phyloP scores from a whole-genome alignment of 2,797 vertebrate species.

The Bovichtus diacanthus region DNA sequence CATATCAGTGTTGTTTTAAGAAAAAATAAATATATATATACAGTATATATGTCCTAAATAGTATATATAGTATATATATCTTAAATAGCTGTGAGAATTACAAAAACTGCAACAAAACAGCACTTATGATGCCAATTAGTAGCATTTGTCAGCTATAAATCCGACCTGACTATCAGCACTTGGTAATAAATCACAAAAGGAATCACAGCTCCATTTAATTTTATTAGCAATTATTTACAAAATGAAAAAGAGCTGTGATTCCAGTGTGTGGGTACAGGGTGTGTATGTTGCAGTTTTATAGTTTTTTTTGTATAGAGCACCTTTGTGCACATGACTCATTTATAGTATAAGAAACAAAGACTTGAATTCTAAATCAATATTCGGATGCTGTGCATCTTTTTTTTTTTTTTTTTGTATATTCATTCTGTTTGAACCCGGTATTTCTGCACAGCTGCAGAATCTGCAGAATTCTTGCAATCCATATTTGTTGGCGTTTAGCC shows the following conservation, averaged over 20 bases:
- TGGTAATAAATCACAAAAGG: not conserved
- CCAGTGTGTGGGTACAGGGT: too few relatives aligned
- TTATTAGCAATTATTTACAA: not conserved
- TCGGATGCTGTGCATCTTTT: too few relatives aligned
- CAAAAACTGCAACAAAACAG: not conserved
- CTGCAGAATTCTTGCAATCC: too few relatives aligned
- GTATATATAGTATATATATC: not conserved
- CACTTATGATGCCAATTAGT: not conserved
- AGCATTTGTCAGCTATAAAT: conserved; percentile 2
- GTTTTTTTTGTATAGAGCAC: not conserved
- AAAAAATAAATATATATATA: not conserved
- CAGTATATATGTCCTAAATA: not conserved
- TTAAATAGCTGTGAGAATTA: not conserved
- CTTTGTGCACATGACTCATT: not conserved
- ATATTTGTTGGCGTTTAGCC: too few relatives aligned
- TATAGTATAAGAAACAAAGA: not conserved
- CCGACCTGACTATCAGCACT: not conserved
- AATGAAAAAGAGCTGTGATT: not conserved
- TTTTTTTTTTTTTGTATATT: too few relatives aligned
- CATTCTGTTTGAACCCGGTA: too few relatives aligned
- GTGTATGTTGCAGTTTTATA: not conserved
- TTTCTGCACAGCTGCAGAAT: too few relatives aligned
- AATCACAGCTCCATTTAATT: not conserved
- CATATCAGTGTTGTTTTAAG: not conserved
- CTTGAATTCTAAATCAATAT: not conserved